Evolutionary conservation across 2,797 vertebrate genomes (phyloP).

Genomic region (Peromyscus aztecus): DNA sequence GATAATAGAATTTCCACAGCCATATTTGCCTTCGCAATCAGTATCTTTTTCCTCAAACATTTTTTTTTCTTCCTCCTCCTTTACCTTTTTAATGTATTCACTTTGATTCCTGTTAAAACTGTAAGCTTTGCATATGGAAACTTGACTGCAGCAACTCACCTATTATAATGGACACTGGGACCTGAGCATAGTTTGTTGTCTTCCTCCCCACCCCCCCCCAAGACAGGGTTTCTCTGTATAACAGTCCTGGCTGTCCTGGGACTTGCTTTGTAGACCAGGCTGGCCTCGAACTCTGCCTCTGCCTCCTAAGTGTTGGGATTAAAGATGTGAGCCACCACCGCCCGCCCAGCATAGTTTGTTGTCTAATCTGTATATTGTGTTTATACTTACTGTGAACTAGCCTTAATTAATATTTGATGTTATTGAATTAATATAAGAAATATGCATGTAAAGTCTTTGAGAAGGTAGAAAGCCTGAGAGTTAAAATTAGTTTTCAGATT

Average conservation of each 20-base stretch:
- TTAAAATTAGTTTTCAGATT: conserved; percentile 57
- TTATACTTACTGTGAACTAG: neutral
- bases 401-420: neutral
- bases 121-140: neutral
- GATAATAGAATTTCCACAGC: neutral
- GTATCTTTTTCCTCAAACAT: neutral
- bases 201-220: neutral
- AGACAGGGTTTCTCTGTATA: no score
- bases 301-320: no score
- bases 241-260: no score
- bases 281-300: no score
- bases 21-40: conserved; percentile 13
- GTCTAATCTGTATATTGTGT: neutral
- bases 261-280: no score
- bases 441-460: neutral
- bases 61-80: conserved; percentile 8
- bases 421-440: conserved; percentile 13
- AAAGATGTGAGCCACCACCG: no score
- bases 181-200: neutral
- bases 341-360: neutral
- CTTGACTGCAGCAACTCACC: neutral
- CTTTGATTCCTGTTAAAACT: conserved; percentile 19
- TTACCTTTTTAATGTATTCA: neutral
- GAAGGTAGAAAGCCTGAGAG: neutral
- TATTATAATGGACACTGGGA: neutral